phyloP scores from a whole-genome alignment of 1,140 invertebrate species.

The Oscheius sp. region DNA sequence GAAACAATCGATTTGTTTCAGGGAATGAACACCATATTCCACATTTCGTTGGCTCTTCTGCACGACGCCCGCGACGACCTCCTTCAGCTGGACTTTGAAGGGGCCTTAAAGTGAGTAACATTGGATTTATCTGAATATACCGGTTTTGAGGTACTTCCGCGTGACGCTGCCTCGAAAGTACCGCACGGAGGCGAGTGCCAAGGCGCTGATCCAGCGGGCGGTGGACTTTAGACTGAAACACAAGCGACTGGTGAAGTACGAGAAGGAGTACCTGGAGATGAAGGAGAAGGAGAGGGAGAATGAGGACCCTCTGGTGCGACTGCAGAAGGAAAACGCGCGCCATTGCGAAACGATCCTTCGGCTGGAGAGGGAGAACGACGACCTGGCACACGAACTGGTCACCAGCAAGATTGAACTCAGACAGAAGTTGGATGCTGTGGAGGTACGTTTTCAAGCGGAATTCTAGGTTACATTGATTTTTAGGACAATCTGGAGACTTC shows the following conservation, averaged over 20 bases:
- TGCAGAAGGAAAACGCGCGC: conserved; percentile 67
- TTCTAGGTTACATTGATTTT: conserved; percentile 57
- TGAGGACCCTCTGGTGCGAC: conserved; percentile 68
- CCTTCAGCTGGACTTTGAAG: conserved; percentile 92
- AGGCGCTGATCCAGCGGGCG: conserved; percentile 82
- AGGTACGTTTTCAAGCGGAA: conserved; percentile 26
- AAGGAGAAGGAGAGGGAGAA: conserved; percentile 70
- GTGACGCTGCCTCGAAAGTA: conserved; percentile 94
- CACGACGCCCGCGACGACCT: conserved; percentile 75
- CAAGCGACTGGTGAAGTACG: conserved; percentile 91
- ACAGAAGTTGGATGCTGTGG: conserved; percentile 66
- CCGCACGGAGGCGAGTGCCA: conserved; percentile 81
- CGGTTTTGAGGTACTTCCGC: conserved; percentile 69
- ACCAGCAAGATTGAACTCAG: conserved; percentile 67
- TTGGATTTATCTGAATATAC: neutral
- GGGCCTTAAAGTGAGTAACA: conserved; percentile 72
- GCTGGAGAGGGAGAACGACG: conserved; percentile 71
- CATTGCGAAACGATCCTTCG: conserved; percentile 65
- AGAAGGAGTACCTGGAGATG: conserved; percentile 80
- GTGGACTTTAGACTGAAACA: conserved; percentile 75
- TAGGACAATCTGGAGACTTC: conserved; percentile 78
- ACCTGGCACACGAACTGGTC: conserved; percentile 69
- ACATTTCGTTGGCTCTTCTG: conserved; percentile 87
- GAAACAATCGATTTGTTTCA: conserved; percentile 23
- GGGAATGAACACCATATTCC: conserved; percentile 90